Evolutionary conservation across 2,888 invertebrate genomes (phyloP).

Genomic region (Cynaeus angustus): DNA sequence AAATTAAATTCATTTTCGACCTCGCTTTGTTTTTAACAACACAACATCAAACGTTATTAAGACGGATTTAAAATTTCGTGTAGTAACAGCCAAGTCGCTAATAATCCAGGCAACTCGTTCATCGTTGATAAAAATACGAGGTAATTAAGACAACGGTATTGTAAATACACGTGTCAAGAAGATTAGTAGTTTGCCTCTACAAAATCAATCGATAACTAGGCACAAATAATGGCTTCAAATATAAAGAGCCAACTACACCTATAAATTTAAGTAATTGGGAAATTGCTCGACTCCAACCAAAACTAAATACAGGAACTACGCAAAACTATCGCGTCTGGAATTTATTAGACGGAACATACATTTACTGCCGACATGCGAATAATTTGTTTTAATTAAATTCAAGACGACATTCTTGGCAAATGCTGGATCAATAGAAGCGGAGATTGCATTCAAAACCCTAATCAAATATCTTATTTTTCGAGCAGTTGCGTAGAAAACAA

Average conservation of each 20-base stretch:
- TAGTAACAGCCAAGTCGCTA: too few species aligned
- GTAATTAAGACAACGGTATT: too few species aligned
- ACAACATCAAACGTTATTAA: too few species aligned
- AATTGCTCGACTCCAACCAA: slow-evolving; percentile 38
- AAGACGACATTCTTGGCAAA: slow-evolving; percentile 34
- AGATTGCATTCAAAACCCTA: slow-evolving; percentile 3
- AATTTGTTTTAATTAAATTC: slow-evolving; percentile 45
- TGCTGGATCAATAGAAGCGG: slow-evolving; percentile 9
- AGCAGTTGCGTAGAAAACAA: not conserved
- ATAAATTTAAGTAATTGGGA: slow-evolving; percentile 51
- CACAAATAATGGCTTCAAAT: slow-evolving; percentile 40
- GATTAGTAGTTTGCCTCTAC: slow-evolving; percentile 18
- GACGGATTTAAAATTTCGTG: too few species aligned
- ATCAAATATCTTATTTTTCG: slow-evolving; percentile 3
- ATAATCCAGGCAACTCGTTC: too few species aligned
- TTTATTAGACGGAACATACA: slow-evolving; percentile 34
- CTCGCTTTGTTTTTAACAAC: too few species aligned
- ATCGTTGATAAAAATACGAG: too few species aligned
- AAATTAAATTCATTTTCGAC: too few species aligned
- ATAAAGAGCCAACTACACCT: slow-evolving; percentile 44
- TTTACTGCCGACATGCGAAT: slow-evolving; percentile 23
- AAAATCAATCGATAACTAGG: slow-evolving; percentile 43
- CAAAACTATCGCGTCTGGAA: slow-evolving; percentile 32
- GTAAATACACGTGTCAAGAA: slow-evolving; percentile 17
- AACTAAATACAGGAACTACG: slow-evolving; percentile 35